A percentile compares a stretch with the other conserved stretches of the same genome.
phyloP scores from a whole-genome alignment of 2,888 invertebrate genomes.

The Drosophila quinaria region DNA sequence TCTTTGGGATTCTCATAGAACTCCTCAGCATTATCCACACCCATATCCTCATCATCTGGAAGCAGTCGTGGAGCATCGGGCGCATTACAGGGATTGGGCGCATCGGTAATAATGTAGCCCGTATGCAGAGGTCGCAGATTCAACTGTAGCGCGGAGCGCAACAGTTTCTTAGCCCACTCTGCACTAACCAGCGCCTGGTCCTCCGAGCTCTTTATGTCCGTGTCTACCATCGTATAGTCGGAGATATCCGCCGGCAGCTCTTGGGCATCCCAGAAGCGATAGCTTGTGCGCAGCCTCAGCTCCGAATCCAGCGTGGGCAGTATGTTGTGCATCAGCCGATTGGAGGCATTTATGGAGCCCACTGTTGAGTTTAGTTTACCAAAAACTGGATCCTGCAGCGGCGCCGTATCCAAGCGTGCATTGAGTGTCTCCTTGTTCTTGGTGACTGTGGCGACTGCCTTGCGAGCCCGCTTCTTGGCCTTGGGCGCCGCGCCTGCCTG shows the following conservation, averaged over 20 bases:
- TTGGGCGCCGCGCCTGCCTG: slow-evolving; percentile 58
- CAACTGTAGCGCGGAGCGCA: slow-evolving; percentile 59
- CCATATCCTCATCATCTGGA: slow-evolving; percentile 82
- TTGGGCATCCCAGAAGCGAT: slow-evolving; percentile 78
- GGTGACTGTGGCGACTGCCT: slow-evolving; percentile 83
- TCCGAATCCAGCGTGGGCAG: slow-evolving; percentile 87
- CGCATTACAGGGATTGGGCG: slow-evolving; percentile 76
- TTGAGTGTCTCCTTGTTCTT: slow-evolving; percentile 85
- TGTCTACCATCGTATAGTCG: slow-evolving; percentile 64
- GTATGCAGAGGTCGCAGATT: slow-evolving; percentile 80
- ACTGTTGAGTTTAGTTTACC: slow-evolving; percentile 88
- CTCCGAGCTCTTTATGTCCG: slow-evolving; percentile 21
- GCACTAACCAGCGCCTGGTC: slow-evolving; percentile 45
- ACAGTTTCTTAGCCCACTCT: slow-evolving; percentile 69
- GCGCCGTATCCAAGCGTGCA: slow-evolving; percentile 84
- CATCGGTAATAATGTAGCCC: slow-evolving; percentile 83
- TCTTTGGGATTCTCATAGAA: slow-evolving; percentile 86
- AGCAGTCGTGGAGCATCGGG: background rate
- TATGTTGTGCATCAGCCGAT: slow-evolving; percentile 88
- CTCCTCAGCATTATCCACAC: slow-evolving; percentile 84
- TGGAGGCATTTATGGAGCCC: slow-evolving; percentile 88
- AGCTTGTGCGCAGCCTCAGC: slow-evolving; percentile 80
- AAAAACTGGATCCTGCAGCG: slow-evolving; percentile 88
- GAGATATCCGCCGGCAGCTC: slow-evolving; percentile 43
- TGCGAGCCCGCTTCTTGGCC: slow-evolving; percentile 77